Percentiles rank a stretch among this genome's conserved stretches.
Evolutionary conservation across 2,888 invertebrate genomes (phyloP).

Genomic region (Cataglyphis livida): DNA sequence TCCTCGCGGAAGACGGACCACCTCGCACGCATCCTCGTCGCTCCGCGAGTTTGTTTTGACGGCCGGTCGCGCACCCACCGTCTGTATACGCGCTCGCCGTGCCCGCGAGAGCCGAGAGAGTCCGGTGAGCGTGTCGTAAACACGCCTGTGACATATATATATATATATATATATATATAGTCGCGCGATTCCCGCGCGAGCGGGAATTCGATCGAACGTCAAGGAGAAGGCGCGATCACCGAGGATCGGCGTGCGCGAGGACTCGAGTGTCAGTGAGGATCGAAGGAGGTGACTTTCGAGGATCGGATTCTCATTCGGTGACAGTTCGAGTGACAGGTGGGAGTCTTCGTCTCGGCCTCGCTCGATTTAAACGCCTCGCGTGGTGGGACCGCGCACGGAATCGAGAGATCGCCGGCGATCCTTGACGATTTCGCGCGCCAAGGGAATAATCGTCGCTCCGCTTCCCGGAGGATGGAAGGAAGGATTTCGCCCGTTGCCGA

Average conservation of each 20-base stretch:
- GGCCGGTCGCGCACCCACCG: slow-evolving; percentile 28
- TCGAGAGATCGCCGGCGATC: background rate
- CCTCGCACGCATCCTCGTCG: background rate
- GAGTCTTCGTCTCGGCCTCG: too few species aligned
- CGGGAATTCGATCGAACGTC: background rate
- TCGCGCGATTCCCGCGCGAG: slow-evolving; percentile 15
- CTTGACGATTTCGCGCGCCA: background rate
- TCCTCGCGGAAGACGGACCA: slow-evolving; percentile 37
- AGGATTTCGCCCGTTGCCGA: slow-evolving; percentile 62
- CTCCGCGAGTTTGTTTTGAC: slow-evolving; percentile 47
- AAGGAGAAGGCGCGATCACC: background rate
- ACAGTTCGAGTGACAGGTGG: background rate
- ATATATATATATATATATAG: background rate
- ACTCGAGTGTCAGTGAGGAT: too few species aligned
- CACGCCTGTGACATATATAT: background rate
- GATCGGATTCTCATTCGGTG: too few species aligned
- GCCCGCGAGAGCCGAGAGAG: slow-evolving; percentile 16
- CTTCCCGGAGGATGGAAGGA: slow-evolving; percentile 49
- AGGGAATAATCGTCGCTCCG: background rate
- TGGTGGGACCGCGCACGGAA: too few species aligned
- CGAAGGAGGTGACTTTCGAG: background rate
- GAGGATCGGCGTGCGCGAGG: too few species aligned
- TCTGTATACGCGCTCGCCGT: slow-evolving; percentile 1
- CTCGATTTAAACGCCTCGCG: too few species aligned
- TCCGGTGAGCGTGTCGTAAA: slow-evolving; percentile 26